A percentile compares a stretch with the other conserved stretches of the same genome.
Conservation (phyloP, 2,888 invertebrate species). For the Pristionchus japonicus region DNA sequence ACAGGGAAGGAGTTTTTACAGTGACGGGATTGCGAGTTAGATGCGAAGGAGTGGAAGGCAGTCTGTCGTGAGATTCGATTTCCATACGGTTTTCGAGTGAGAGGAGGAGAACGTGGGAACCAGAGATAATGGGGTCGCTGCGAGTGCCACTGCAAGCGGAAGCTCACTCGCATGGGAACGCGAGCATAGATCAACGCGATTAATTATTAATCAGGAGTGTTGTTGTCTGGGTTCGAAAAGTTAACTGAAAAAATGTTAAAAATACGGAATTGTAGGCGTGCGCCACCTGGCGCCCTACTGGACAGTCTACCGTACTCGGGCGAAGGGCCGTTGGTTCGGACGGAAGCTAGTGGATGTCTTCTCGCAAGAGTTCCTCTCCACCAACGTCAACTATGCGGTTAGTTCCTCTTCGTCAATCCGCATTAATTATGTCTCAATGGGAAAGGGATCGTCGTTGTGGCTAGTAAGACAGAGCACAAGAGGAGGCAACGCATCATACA, state of each 20-base stretch:
- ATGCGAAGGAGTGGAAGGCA: neutral
- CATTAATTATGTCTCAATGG: no score
- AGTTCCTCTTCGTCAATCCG: no score
- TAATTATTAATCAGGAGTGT: no score
- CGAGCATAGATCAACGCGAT: neutral
- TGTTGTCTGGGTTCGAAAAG: no score
- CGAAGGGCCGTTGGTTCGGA: constrained; percentile 70
- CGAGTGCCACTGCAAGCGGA: neutral
- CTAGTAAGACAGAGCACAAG: no score
- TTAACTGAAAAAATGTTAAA: neutral
- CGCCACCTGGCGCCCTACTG: constrained; percentile 72
- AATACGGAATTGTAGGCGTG: constrained; percentile 55
- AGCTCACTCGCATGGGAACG: neutral
- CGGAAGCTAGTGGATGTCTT: constrained; percentile 70
- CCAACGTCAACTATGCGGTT: constrained; percentile 69
- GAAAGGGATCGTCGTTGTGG: no score
- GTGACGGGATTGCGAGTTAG: neutral
- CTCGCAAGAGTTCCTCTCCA: constrained; percentile 66
- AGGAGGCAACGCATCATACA: no score
- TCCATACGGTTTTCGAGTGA: neutral
- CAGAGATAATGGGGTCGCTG: neutral
- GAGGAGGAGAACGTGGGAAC: neutral
- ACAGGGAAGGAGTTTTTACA: neutral
- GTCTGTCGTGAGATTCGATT: neutral
- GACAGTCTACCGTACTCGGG: constrained; percentile 64